A percentile compares a stretch with the other conserved stretches of the same genome.
These are phyloP conservation scores for Polyodon spathula DNA, from an alignment of 2,113 vertebrate genomes.

Conservation along the genomic window DNA sequence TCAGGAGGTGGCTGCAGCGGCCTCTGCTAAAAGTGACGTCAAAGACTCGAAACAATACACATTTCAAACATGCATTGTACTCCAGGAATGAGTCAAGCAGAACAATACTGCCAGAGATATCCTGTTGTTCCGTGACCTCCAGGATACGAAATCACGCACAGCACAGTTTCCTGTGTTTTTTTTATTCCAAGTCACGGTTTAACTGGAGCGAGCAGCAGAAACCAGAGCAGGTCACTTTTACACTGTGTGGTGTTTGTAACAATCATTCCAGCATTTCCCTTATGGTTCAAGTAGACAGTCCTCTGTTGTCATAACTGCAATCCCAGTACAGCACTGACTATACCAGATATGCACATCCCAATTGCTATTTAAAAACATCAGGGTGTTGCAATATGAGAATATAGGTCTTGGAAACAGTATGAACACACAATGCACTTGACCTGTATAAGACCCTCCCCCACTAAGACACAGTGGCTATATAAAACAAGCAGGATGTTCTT, in stretches of 20 bases:
- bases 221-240: not conserved
- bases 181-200: not conserved
- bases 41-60: not conserved
- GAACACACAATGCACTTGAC: too few relatives aligned
- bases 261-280: too few relatives aligned
- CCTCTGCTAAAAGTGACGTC: not conserved
- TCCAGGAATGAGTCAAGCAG: not conserved
- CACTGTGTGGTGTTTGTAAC: not conserved
- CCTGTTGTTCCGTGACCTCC: conserved; percentile 18
- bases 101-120: conserved; percentile 10
- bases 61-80: conserved; percentile 12
- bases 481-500: too few relatives aligned
- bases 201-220: not conserved
- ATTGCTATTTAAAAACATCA: too few relatives aligned
- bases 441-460: too few relatives aligned
- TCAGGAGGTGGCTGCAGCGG: not conserved
- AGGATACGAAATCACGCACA: conserved; percentile 10
- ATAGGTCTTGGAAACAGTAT: too few relatives aligned
- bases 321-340: too few relatives aligned
- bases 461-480: too few relatives aligned
- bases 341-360: too few relatives aligned
- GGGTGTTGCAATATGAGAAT: too few relatives aligned
- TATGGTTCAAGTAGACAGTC: not conserved
- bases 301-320: too few relatives aligned
- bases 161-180: conserved; percentile 17